Conservation (phyloP, 1,140 invertebrate genomes). For the Nautilus pompilius region DNA sequence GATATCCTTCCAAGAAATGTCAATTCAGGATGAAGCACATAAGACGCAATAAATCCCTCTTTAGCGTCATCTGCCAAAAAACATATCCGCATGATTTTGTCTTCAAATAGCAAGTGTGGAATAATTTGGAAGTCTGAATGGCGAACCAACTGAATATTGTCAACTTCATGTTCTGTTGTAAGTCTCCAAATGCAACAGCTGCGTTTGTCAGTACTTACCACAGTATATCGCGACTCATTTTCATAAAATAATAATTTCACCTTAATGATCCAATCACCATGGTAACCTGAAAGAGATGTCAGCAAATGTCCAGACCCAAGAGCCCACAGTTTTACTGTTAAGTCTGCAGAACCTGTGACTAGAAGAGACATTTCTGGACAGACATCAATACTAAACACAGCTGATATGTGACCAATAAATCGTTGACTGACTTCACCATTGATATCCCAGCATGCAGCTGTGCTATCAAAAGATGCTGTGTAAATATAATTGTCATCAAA, state of each 20-base stretch:
- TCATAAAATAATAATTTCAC: background rate
- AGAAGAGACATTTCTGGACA: slow-evolving; percentile 90
- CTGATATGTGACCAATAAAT: slow-evolving; percentile 20
- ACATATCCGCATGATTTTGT: background rate
- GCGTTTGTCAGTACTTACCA: slow-evolving; percentile 1
- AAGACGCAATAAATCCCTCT: background rate
- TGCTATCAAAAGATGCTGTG: slow-evolving; percentile 24
- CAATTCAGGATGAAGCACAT: background rate
- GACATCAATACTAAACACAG: slow-evolving; percentile 60
- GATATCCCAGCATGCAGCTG: slow-evolving; percentile 23
- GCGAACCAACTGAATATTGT: background rate
- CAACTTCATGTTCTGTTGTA: background rate
- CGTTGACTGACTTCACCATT: slow-evolving; percentile 1
- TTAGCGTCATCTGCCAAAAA: background rate
- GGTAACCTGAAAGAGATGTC: background rate
- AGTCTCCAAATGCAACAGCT: slow-evolving; percentile 4
- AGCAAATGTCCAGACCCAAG: background rate
- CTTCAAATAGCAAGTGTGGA: background rate
- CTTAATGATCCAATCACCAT: slow-evolving; percentile 7
- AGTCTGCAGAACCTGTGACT: slow-evolving; percentile 61
- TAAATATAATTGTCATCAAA: slow-evolving; percentile 15
- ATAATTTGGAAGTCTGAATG: background rate
- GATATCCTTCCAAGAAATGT: background rate
- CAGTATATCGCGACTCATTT: background rate
- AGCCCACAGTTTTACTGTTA: slow-evolving; percentile 20